A percentile compares a stretch with the other conserved stretches of the same genome.
Conservation (phyloP, 2,113 vertebrate species). For the Chloropsis hardwickii region DNA sequence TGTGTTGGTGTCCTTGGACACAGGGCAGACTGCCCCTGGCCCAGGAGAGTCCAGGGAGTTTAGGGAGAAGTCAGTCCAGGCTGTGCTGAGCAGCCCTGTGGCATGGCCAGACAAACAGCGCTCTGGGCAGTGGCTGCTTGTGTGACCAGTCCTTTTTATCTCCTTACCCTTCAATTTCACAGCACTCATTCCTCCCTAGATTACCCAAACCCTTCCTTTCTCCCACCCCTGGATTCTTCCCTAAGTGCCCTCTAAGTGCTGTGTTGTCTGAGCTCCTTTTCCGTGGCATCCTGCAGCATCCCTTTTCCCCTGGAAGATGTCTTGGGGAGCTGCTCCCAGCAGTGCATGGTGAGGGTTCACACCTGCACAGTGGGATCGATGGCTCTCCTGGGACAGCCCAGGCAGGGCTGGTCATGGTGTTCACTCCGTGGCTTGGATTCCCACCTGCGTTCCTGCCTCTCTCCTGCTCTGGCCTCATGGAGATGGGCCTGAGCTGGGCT, state of each 20-base stretch:
- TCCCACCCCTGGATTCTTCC: not conserved
- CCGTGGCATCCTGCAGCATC: rapidly evolving
- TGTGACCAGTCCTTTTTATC: not conserved
- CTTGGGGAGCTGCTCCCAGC: not conserved
- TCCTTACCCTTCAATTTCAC: not conserved
- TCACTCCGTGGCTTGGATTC: not conserved
- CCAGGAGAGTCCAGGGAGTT: not conserved
- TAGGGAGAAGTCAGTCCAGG: not conserved
- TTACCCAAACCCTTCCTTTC: not conserved
- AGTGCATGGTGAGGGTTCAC: not conserved
- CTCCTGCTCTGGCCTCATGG: not conserved
- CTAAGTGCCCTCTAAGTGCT: not conserved
- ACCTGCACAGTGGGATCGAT: rapidly evolving
- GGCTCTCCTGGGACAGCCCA: not conserved
- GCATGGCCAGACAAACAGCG: rapidly evolving
- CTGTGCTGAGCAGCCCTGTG: not conserved
- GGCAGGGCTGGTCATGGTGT: not conserved
- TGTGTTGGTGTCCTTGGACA: rapidly evolving
- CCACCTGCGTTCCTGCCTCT: not conserved
- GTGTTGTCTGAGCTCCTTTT: not conserved
- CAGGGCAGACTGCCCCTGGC: rapidly evolving
- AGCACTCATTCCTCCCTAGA: not conserved
- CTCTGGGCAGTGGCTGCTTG: not conserved
- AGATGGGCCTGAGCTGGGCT: not conserved
- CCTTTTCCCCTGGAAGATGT: not conserved